Evolutionary conservation across 2,888 invertebrate genomes (phyloP).

Genomic region (Lingula anatina): DNA sequence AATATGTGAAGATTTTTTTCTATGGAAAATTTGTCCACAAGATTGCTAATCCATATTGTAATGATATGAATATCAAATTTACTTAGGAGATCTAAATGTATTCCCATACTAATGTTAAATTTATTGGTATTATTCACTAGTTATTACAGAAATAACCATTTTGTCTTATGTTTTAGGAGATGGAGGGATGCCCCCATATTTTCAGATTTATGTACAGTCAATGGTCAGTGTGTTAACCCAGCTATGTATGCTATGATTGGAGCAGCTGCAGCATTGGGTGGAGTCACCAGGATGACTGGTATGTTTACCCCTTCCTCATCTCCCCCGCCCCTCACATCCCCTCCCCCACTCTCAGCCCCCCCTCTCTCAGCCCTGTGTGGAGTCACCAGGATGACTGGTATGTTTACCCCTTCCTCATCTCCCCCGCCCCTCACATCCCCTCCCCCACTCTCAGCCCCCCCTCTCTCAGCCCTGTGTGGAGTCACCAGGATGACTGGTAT

Average conservation of each 20-base stretch:
- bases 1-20: neutral
- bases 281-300: conserved; percentile 87
- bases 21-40: neutral
- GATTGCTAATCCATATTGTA: neutral
- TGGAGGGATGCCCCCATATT: conserved; percentile 41
- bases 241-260: conserved; percentile 99
- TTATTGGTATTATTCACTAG: too few relatives aligned
- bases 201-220: conserved; percentile 33
- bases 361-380: conserved; percentile 94
- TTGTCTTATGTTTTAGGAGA: conserved; percentile 26
- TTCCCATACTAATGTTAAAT: too few relatives aligned
- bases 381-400: conserved; percentile 83
- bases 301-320: too few relatives aligned
- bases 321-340: too few relatives aligned
- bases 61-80: too few relatives aligned
- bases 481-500: conserved; percentile 83
- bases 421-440: too few relatives aligned
- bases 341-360: too few relatives aligned
- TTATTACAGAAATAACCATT: too few relatives aligned
- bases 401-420: too few relatives aligned
- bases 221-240: conserved; percentile 79
- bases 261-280: conserved; percentile 95
- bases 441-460: too few relatives aligned
- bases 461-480: conserved; percentile 91
- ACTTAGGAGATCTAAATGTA: too few relatives aligned